Base-by-base conservation (phyloP, 2,888 invertebrate species). In the Drosophila yooni region DNA sequence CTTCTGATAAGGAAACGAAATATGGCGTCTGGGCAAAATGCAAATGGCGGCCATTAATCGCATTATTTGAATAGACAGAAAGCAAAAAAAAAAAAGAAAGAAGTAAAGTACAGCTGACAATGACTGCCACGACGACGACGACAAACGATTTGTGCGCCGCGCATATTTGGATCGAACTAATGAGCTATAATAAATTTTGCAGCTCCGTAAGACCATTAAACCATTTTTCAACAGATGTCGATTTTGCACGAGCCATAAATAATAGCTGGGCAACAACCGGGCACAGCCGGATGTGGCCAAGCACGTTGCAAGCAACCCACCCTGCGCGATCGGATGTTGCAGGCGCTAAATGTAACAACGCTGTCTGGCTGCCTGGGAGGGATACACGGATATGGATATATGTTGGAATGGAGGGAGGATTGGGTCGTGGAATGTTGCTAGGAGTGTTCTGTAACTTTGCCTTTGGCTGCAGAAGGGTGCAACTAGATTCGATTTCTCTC, bases 171-270 rank as follows among this genome's bases (percentile, higher is more conserved):
- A 83, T 82, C 70, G 76, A 88, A 77, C 84, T 82, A 87, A 88
- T 88, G 82, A 86, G 81, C 71, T 75, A 81, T 81, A 76, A 87
- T 86, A 86, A 86, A 86, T 86, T 88, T 88, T 74, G 87, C 87
- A 79, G 86, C 70, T 79, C 70, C 71, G 74, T 6, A 56, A 56
- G 25, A 59, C 79, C 75, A 83, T 78, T 83, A 80, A 81, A 81
- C 76, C 84, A 87, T 89, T 89, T 89, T 89, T 87, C 86, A 89
- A 75, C 89, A 84, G 68, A 75, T 81, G 81, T 70, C 82, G 87
- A 89, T 89, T 87, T 87, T 81, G 88, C 87, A 89, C 84, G 83
- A 88, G 84, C 87, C 83, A 89, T 89, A 87, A 87, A 89, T 89
- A 83, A 89, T 84, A 69, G 66, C 18, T 18, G n/a, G 38, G 56